Base-by-base conservation (phyloP, 2,888 invertebrate species). In the Serripes groenlandicus region DNA sequence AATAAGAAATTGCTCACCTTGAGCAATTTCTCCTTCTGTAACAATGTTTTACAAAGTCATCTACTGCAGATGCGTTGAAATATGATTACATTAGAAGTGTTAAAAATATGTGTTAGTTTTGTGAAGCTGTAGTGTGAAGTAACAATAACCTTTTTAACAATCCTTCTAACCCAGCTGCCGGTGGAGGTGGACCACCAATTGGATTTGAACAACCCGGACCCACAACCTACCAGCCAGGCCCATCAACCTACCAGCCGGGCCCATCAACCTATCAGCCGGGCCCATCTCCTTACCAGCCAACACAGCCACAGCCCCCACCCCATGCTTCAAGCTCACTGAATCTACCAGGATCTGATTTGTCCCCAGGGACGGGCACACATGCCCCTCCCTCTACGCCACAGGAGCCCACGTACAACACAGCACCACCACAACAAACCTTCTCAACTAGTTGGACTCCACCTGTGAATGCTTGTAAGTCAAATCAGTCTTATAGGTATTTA, bases 361-460 rank as follows among this genome's bases (percentile, higher is more conserved):
- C 73, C 34, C 73, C 73, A 4, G 73, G 58, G 26, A 72, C 62
- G n/a, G 89, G 88, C 15, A 79, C 88, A 18, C 88, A 90, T 68
- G 90, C 90, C 18, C 91, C 90, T 34, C 90, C 91, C 9, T 75
- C 90, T 9, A 88, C 90, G 34, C 91, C 91, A 42, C 86, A 88
- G 69, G 89, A 89, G 28, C 87, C 84, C 76, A 37, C 37, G 42
- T 42, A 42, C 49, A 66, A 42, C 42, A 21, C 73, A 34, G 54
- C 78, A 37, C 54, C 86, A 62, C 62, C 87, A 9, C 82, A 83
- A 52, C 80, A 71, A n/a, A 71, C 62, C 66, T 68, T 56, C 58
- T 77, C 35, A 52, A 78, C 85, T 26, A 81, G 81, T 18, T 92
- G 92, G 92, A 88, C 81, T 42, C 92, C 92, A 23, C 90, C 90